Evolutionary conservation across 2,113 vertebrate genomes (phyloP), one percentile per base, ranked within the genome.

Genomic region (Anhinga anhinga): DNA sequence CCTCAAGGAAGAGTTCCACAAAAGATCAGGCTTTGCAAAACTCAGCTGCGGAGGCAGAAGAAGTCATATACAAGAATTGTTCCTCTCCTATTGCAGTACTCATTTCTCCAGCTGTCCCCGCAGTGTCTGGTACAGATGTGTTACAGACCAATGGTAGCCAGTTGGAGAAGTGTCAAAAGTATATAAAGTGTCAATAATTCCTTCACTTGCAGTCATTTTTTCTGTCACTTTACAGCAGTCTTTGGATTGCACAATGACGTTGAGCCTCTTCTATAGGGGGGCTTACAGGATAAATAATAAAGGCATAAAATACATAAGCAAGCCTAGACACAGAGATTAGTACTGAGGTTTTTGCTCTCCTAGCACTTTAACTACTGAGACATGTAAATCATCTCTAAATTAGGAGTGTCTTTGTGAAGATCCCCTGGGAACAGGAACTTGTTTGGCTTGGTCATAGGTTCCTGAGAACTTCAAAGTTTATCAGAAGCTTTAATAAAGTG

Each of bases 401-500:
- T 7, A 89, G 22, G 34, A 78, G 21, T 17, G 62, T 49, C 93
- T 95, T 83, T 21, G 50, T 14, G 45, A 90, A 82, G 58, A 71
- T 89, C 81, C 84, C 69, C 72, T 84, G 90, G 94, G 96, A 97
- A 89, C 45, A 87, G 27, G 74, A 96, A 95, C 92, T 88, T 5
- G 89, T 88, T 93, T 74, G 59, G n/a, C 84, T 96, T 58, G 81
- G 77, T 17, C 77, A 66, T 22, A 55, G n/a, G 45, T n/a, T 73
- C 77, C 72, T 11, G 50, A 78, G 81, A 38, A 94, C 90, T 89
- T 94, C 90, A 91, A 95, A 96, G 95, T 74, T 97, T 96, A 96
- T 97, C 95, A 89, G 65, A 65, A 45, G 82, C 77, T 67, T 73
- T 89, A 84, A 94, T 84, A 59, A 36, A 53, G 56, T 26, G 17